Percentiles rank a stretch among this genome's conserved stretches.
phyloP scores from a whole-genome alignment of 2,888 invertebrate genomes.

The Rhaphigaster nebulosa region DNA sequence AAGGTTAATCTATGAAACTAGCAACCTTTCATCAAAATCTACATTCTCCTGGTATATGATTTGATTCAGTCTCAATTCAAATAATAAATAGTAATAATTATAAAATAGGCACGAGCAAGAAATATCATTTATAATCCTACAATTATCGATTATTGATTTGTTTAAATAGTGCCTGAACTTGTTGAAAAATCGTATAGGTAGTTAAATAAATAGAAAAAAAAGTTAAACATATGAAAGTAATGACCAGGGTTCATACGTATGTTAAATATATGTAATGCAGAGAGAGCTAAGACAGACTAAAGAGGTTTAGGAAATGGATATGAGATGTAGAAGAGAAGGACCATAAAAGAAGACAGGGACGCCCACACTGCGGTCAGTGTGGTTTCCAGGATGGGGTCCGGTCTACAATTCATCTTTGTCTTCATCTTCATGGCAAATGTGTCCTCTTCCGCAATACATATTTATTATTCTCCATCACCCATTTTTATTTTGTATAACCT shows the following conservation, averaged over 20 bases:
- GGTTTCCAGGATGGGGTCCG: background rate
- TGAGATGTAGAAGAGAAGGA: background rate
- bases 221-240: background rate
- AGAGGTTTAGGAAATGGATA: background rate
- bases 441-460: slow-evolving; percentile 15
- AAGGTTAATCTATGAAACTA: no score
- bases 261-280: background rate
- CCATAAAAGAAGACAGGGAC: background rate
- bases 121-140: no score
- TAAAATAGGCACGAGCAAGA: no score
- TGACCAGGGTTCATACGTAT: background rate
- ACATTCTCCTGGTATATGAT: no score
- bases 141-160: no score
- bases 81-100: no score
- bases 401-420: background rate
- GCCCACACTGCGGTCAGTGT: background rate
- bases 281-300: background rate
- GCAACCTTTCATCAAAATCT: no score
- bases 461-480: background rate
- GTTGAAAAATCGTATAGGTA: background rate
- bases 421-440: background rate
- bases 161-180: background rate
- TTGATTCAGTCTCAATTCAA: no score
- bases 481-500: background rate
- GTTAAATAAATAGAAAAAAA: background rate